Evolutionary conservation across 2,888 invertebrate species (phyloP), one percentile per base, ranked within the genome.

Genomic region (Xestia rhomboidea): DNA sequence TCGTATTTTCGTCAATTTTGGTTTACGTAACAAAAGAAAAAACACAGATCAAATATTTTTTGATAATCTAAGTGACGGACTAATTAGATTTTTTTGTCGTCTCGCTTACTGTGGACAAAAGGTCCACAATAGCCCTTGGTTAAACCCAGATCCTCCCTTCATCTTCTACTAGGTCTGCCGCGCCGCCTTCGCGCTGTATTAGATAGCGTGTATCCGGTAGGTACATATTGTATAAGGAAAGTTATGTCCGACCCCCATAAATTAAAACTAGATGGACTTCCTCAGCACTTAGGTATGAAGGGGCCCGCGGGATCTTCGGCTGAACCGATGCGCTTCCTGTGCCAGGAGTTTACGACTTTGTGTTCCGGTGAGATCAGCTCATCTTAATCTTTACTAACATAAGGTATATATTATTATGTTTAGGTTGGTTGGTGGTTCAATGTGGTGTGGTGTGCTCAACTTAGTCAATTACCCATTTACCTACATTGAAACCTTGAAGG

Each of bases 261-360:
- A 81, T 80, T 76, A 69, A 81, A 76, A 46, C 64, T 60, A 51
- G 68, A 81, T 76, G 38, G 44, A 69, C 44, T 76, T 81, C 81
- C 81, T 69, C 10, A 66, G 68, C 49, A 69, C 76, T 81, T 75
- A 79, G 24, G 46, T 46, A 44, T 27, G 64, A 66, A 57, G 54
- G 80, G 64, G 64, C 57, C 51, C 51, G 34, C 51, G 51, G 57
- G 76, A 66, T 76, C 38, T 34, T 76, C 64, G 68, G 38, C 44
- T 15, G 38, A 76, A 60, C 76, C 44, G 44, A 64, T 66, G 49
- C 34, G 66, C 30, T 66, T 80, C 76, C 79, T 76, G 51, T 46
- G 30, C 51, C 10, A 21, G n/a, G 15, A 81, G n/a, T 60, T 81
- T 67, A 73, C 49, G 51, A 60, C 60, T 49, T 57, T n/a, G 34